These are phyloP conservation scores for Oreochromis spilurus DNA, from an alignment of 2,113 vertebrate species.

Conservation along the genomic window DNA sequence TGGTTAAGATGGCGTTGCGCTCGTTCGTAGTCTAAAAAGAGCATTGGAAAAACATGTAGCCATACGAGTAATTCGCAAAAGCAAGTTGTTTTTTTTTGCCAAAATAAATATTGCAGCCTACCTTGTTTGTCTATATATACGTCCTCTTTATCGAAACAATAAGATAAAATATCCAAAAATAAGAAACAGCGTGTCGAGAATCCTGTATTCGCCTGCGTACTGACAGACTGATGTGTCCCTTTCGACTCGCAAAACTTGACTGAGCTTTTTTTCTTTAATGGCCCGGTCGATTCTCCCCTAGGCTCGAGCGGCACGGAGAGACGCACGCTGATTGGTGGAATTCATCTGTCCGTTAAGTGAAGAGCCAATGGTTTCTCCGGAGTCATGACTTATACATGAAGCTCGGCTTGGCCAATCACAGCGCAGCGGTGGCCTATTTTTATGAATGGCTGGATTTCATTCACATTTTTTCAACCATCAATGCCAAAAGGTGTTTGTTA, in stretches of 20 bases:
- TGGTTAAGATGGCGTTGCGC: slow-evolving; percentile 72
- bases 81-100: neutral
- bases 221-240: slow-evolving; percentile 3
- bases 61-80: neutral
- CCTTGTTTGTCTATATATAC: slow-evolving; percentile 15
- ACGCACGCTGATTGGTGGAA: slow-evolving; percentile 51
- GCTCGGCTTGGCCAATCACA: slow-evolving; percentile 54
- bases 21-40: slow-evolving; percentile 1
- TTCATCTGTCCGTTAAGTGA: neutral
- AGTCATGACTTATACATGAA: slow-evolving; percentile 41
- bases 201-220: neutral
- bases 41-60: neutral
- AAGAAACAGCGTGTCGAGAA: neutral
- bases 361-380: slow-evolving; percentile 46
- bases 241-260: slow-evolving; percentile 70
- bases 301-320: slow-evolving; percentile 15
- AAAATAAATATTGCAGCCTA: slow-evolving; percentile 22
- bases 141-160: neutral
- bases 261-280: slow-evolving; percentile 68
- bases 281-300: slow-evolving; percentile 50
- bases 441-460: slow-evolving; percentile 82
- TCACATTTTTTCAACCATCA: slow-evolving; percentile 56
- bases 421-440: slow-evolving; percentile 62
- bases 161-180: slow-evolving; percentile 55
- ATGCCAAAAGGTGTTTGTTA: slow-evolving; percentile 50